Evolutionary conservation across 53 echinoderm and acorn worm genomes (phyloP), one percentile per base, ranked within the genome.

Genomic region (Temnopleurus reevesii): DNA sequence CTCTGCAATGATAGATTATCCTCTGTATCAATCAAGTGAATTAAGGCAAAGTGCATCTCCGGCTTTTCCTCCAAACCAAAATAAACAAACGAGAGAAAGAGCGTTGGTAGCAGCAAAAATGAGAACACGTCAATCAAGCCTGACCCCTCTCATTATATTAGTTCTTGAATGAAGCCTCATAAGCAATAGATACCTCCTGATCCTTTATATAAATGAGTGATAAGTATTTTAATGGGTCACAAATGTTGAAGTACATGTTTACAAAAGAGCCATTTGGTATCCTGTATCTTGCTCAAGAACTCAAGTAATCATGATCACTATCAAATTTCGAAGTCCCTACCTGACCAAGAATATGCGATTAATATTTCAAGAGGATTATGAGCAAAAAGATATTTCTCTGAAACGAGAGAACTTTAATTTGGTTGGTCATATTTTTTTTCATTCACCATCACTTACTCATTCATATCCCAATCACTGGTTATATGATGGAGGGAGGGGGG

Each of bases 41-140:
- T 79, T 79, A 46, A 79, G 79, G 23, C 79, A 29, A 30, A 79
- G 79, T 79, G 46, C 71, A 46, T 79, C 79, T 79, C 79, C 26
- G 24, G 30, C 49, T 47, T 79, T 49, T 79, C 49, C 46, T 79
- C 47, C 79, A 79, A n/a, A 49, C 79, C 79, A 79, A 79, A 79
- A 29, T 79, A 79, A 79, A 49, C 79, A 79, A 71, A 38, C 43
- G 9, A 41, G 60, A 57, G 58, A 57, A 57, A 57, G 58, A 57
- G 58, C 58, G 36, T n/a, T 71, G 10, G 10, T 15, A 71, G 71
- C 21, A 21, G 38, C 1, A 23, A 21, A 2, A 71, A 71, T 71
- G 4, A n/a, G 71, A 27, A 27, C 71, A 2, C 71, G 41, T 41
- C 71, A 56, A 5, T 41, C n/a, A n/a, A n/a, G n/a, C n/a, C n/a